These are phyloP conservation scores for Galeopsomyia nigrocyanea DNA, from an alignment of 2,888 invertebrate genomes.

Conservation along the genomic window DNA sequence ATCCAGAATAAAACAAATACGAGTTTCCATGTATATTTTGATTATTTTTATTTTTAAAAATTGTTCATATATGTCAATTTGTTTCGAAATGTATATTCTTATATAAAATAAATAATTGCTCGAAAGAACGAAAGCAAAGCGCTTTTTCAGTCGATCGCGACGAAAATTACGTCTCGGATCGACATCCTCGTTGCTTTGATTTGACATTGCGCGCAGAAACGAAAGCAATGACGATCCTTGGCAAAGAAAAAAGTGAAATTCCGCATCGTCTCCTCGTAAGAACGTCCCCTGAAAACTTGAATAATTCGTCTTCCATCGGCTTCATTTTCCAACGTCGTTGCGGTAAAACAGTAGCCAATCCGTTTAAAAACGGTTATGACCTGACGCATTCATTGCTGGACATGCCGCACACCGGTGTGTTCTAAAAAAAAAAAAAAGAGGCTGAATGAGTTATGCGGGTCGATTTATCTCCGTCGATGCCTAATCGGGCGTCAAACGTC, in stretches of 20 bases:
- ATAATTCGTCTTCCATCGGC: too few species aligned
- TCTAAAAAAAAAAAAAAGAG: constrained; percentile 55
- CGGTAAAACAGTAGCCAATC: neutral
- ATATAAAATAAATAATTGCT: constrained; percentile 38
- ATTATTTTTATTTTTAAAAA: constrained; percentile 42
- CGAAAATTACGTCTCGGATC: constrained; percentile 1
- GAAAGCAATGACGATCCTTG: constrained; percentile 22
- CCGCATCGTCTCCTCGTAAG: neutral
- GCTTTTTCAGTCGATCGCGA: constrained; percentile 3
- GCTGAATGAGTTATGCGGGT: neutral
- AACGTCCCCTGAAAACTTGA: too few species aligned
- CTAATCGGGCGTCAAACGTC: too few species aligned
- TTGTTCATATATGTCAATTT: constrained; percentile 24
- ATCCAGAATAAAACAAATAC: too few species aligned
- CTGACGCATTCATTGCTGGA: constrained; percentile 61
- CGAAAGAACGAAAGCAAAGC: neutral
- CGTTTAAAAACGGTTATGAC: neutral
- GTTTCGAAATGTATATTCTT: constrained; percentile 29
- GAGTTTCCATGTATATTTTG: too few species aligned
- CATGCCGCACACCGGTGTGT: constrained; percentile 62
- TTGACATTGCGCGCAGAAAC: neutral
- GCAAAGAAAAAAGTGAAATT: too few species aligned
- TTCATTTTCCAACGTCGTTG: too few species aligned
- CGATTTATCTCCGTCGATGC: neutral
- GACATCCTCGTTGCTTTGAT: neutral